Conservation (phyloP, 1,140 invertebrate genomes). For the Camponotus vicinus region DNA sequence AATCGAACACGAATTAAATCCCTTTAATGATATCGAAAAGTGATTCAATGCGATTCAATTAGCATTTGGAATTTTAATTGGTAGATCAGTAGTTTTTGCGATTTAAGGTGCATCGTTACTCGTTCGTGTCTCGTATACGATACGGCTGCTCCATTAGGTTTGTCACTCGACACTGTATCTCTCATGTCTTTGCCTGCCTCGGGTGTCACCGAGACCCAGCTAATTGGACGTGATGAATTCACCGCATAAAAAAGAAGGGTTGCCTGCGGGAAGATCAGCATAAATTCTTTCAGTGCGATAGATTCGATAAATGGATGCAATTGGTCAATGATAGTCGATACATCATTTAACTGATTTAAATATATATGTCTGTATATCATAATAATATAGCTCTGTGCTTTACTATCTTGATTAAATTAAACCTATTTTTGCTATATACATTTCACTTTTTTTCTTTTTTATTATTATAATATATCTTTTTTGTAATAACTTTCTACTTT, state of each 20-base stretch:
- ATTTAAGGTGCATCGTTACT: constrained; percentile 41
- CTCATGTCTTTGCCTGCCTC: constrained; percentile 70
- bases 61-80: constrained; percentile 65
- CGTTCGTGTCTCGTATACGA: constrained; percentile 2
- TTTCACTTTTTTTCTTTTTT: no score
- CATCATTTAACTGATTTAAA: background rate
- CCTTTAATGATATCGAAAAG: background rate
- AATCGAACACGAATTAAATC: background rate
- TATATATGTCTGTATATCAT: background rate
- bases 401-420: no score
- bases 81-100: constrained; percentile 54
- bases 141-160: constrained; percentile 76
- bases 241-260: constrained; percentile 6
- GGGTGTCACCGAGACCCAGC: constrained; percentile 71
- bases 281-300: background rate
- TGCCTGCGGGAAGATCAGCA: background rate
- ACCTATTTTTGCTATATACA: no score
- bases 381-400: background rate
- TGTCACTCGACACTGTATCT: constrained; percentile 77
- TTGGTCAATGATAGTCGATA: background rate
- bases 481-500: no score
- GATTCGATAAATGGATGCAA: background rate
- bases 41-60: background rate
- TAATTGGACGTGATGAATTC: constrained; percentile 83
- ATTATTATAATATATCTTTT: no score